Percentiles rank a stretch among this genome's conserved stretches.
phyloP scores from a whole-genome alignment of 2,113 vertebrate species.

The Thryonomys swinderianus region DNA sequence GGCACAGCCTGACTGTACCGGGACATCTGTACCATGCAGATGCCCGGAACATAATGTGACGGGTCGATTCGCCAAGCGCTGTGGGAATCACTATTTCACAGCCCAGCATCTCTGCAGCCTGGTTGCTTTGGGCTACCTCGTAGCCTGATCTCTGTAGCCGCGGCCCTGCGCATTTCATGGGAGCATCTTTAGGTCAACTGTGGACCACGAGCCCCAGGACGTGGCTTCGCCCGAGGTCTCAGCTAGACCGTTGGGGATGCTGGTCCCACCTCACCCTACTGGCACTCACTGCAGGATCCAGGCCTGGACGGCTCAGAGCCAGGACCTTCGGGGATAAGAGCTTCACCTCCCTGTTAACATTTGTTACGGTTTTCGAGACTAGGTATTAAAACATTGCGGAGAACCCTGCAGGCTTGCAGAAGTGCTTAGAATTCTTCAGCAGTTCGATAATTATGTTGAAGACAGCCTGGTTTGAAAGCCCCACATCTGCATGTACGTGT shows the following conservation, averaged over 20 bases:
- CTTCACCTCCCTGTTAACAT: neutral
- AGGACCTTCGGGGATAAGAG: neutral
- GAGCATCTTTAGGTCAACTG: neutral
- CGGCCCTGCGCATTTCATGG: neutral
- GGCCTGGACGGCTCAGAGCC: neutral
- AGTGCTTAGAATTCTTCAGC: conserved; percentile 48
- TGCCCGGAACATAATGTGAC: neutral
- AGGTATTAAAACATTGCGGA: conserved; percentile 16
- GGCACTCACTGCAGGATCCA: neutral
- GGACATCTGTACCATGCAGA: too few relatives aligned
- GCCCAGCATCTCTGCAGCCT: neutral
- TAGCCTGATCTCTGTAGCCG: neutral
- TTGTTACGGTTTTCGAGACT: conserved; percentile 32
- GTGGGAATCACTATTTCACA: rapidly evolving
- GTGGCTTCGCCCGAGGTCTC: neutral
- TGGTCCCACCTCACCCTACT: neutral
- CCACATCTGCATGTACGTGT: neutral
- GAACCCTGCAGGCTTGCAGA: neutral
- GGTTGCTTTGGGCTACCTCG: neutral
- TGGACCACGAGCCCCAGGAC: neutral
- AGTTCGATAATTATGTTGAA: conserved; percentile 51
- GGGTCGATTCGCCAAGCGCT: neutral
- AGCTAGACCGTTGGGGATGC: neutral
- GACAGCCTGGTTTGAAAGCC: neutral
- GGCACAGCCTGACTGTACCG: neutral